Evolutionary conservation across 2,888 invertebrate species (phyloP).

Genomic region (Ennomos erosarius): DNA sequence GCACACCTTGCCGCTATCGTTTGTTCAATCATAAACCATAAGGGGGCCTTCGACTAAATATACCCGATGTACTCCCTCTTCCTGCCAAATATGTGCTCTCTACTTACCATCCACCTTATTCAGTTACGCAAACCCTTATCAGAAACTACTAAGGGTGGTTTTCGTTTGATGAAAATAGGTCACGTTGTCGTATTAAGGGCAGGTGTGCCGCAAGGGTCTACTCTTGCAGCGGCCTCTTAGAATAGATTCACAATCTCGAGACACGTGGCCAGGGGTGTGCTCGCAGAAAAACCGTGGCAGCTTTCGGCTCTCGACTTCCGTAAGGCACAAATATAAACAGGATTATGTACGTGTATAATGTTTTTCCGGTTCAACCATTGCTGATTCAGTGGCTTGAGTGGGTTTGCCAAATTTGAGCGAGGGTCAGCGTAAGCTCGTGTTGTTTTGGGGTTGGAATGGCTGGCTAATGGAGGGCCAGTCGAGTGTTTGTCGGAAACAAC

Average conservation of each 20-base stretch:
- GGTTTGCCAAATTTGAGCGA: slow-evolving; percentile 65
- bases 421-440: slow-evolving; percentile 44
- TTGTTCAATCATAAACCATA: slow-evolving; percentile 74
- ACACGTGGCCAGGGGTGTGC: slow-evolving; percentile 78
- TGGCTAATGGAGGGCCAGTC: slow-evolving; percentile 44
- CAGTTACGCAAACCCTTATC: slow-evolving; percentile 46
- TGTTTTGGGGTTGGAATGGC: slow-evolving; percentile 44
- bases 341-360: slow-evolving; percentile 80
- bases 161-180: slow-evolving; percentile 32
- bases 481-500: slow-evolving; percentile 35
- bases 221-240: slow-evolving; percentile 65
- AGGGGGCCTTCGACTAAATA: slow-evolving; percentile 82
- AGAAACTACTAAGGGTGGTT: slow-evolving; percentile 50
- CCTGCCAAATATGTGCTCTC: slow-evolving; percentile 79
- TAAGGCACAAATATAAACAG: slow-evolving; percentile 78
- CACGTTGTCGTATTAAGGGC: slow-evolving; percentile 58
- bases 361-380: slow-evolving; percentile 80
- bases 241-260: slow-evolving; percentile 77
- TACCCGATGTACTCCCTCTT: slow-evolving; percentile 84
- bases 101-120: slow-evolving; percentile 53
- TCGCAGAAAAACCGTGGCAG: slow-evolving; percentile 78
- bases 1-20: slow-evolving; percentile 82
- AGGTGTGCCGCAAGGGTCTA: slow-evolving; percentile 80
- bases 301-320: slow-evolving; percentile 77
- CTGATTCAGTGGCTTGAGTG: slow-evolving; percentile 69